These are phyloP conservation scores for Coregonus ussuriensis DNA, from an alignment of 2,797 vertebrate genomes.

Conservation along the genomic window DNA sequence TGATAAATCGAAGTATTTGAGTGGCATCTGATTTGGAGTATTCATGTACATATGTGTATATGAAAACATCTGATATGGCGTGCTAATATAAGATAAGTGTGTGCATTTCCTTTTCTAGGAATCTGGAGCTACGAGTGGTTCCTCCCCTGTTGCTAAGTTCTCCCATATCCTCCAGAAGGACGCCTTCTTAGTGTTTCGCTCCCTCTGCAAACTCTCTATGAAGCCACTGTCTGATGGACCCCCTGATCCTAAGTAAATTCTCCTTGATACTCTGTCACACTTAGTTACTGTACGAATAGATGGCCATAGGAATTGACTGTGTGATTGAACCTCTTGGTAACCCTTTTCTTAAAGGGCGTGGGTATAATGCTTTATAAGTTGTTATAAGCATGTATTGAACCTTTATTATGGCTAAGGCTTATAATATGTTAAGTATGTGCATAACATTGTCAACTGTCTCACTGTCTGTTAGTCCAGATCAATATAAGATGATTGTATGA, in stretches of 20 bases:
- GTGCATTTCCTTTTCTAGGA: conserved; percentile 69
- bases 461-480: not conserved
- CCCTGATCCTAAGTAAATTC: conserved; percentile 87
- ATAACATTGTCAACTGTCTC: not conserved
- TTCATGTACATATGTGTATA: not conserved
- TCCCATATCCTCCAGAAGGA: conserved; percentile 94
- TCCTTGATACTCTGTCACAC: not conserved
- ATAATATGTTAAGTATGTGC: too few relatives aligned
- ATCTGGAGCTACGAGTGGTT: conserved; percentile 86
- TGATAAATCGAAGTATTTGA: not conserved
- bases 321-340: too few relatives aligned
- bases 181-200: conserved; percentile 92
- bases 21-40: not conserved
- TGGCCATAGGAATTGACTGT: too few relatives aligned
- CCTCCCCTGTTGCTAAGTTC: conserved; percentile 88
- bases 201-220: conserved; percentile 91
- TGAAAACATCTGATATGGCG: not conserved
- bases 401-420: too few relatives aligned
- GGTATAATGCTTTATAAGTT: too few relatives aligned
- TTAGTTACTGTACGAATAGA: too few relatives aligned
- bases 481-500: too few relatives aligned
- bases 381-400: too few relatives aligned
- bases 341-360: not conserved
- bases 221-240: conserved; percentile 89
- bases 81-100: not conserved